Conservation (phyloP, 2,888 invertebrate species). For the Dichetophora obliterata region DNA sequence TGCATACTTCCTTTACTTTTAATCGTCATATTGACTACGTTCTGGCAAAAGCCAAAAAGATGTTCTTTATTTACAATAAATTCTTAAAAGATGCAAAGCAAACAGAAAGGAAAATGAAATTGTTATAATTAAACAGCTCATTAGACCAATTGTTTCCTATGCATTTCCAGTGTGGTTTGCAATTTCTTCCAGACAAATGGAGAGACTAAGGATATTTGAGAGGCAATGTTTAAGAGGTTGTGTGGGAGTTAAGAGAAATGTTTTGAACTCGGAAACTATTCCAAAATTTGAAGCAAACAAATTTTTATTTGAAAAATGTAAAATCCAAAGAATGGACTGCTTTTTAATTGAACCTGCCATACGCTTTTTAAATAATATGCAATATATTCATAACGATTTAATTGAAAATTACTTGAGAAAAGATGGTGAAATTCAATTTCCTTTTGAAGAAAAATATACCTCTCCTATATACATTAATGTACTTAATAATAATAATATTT, state of each 20-base stretch:
- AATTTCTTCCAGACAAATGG: constrained; percentile 8
- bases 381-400: neutral
- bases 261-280: neutral
- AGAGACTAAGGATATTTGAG: neutral
- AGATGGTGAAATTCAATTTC: neutral
- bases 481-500: no score
- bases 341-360: neutral
- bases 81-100: neutral
- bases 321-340: neutral
- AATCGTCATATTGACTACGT: neutral
- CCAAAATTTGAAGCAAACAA: neutral
- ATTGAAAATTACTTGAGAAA: neutral
- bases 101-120: no score
- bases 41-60: neutral
- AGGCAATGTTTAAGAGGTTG: neutral
- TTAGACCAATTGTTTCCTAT: neutral
- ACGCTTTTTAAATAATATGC: neutral
- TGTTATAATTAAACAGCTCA: neutral
- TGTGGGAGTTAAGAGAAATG: neutral
- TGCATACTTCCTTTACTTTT: neutral
- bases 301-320: no score
- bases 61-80: neutral
- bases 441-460: neutral
- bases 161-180: neutral
- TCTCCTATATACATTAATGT: no score